Percentiles rank a stretch among this genome's conserved stretches.
Evolutionary conservation across 2,888 invertebrate species (phyloP).

Genomic region (Sabellastarte sp.): DNA sequence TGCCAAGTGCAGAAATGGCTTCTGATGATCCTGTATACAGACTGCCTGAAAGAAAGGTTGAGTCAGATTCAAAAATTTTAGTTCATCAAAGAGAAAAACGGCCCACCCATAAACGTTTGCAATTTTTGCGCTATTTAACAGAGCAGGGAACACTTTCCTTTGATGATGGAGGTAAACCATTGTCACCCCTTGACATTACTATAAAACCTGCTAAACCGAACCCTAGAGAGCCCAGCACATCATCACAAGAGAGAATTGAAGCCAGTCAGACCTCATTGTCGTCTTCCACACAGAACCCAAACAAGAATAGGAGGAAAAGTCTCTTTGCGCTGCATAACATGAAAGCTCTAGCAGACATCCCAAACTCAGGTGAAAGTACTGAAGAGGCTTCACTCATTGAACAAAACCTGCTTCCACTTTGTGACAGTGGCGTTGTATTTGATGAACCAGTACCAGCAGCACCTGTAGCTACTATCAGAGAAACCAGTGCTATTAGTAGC

Average conservation of each 20-base stretch:
- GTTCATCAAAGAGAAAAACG: not conserved
- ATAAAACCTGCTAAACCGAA: not conserved
- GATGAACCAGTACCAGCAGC: not conserved
- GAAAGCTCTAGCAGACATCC: not conserved
- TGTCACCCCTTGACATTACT: not conserved
- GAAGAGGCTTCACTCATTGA: not conserved
- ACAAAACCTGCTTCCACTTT: not conserved
- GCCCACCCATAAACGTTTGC: not conserved
- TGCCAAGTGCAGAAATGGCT: not conserved
- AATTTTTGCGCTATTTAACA: slow-evolving; percentile 3
- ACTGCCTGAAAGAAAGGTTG: slow-evolving; percentile 1
- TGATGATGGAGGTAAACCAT: not conserved
- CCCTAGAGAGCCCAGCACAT: not conserved
- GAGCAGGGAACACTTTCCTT: not conserved
- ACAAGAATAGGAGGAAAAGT: not conserved
- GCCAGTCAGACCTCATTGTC: not conserved
- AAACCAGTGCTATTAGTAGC: not conserved
- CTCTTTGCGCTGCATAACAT: not conserved
- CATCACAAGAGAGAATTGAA: not conserved
- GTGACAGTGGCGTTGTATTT: not conserved
- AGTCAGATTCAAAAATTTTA: slow-evolving; percentile 5
- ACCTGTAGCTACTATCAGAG: not conserved
- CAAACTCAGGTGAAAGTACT: not conserved
- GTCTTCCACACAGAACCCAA: not conserved
- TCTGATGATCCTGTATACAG: not conserved